These are phyloP conservation scores for Lymantria dispar DNA, from an alignment of 2,888 invertebrate genomes.

Conservation along the genomic window DNA sequence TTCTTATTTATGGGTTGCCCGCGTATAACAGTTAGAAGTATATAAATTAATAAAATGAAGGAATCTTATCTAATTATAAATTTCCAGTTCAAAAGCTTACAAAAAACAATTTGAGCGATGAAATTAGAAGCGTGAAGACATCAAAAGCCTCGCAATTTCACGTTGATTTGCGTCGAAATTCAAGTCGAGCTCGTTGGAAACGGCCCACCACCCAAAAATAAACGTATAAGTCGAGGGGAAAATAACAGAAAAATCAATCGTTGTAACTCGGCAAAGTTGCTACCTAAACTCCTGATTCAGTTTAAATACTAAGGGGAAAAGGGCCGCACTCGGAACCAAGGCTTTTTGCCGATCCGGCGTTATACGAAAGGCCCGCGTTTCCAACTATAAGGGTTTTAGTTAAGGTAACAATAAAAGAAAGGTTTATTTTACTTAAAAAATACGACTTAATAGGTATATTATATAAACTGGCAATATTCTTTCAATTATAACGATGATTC, in stretches of 20 bases:
- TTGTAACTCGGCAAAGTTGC: constrained; percentile 36
- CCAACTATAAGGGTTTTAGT: too few species aligned
- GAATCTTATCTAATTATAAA: not conserved
- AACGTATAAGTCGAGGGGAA: constrained; percentile 21
- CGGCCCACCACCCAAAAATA: constrained; percentile 13
- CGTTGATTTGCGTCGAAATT: constrained; percentile 23
- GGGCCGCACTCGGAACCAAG: constrained; percentile 9
- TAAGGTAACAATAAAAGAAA: too few species aligned
- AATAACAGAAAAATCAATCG: constrained; percentile 35
- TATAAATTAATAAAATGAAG: too few species aligned
- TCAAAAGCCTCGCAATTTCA: constrained; percentile 23
- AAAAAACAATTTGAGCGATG: not conserved
- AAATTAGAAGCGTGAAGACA: constrained; percentile 1
- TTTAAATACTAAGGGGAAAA: constrained; percentile 30
- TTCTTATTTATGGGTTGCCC: too few species aligned
- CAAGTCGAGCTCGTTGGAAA: constrained; percentile 12
- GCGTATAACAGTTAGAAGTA: too few species aligned
- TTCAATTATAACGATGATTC: too few species aligned
- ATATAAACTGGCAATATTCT: too few species aligned
- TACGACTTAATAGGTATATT: too few species aligned
- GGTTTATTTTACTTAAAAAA: too few species aligned
- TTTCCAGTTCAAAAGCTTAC: not conserved
- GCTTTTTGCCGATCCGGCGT: constrained; percentile 16
- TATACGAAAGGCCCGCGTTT: constrained; percentile 5
- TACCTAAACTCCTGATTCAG: constrained; percentile 31